phyloP scores from a whole-genome alignment of 2,888 invertebrate genomes.

The Protophormia terraenovae region DNA sequence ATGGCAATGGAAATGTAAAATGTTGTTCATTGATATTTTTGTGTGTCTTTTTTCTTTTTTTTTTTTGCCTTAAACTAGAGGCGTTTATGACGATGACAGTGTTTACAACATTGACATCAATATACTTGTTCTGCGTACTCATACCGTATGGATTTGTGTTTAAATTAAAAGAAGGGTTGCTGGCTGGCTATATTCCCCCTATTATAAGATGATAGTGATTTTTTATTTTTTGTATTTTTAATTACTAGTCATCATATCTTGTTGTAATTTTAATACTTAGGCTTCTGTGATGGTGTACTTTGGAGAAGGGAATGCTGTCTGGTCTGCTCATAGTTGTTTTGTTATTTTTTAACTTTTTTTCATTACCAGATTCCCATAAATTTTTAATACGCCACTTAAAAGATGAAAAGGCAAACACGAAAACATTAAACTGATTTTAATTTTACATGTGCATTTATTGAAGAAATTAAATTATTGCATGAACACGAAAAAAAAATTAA shows the following conservation, averaged over 20 bases:
- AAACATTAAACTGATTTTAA: slow-evolving; percentile 48
- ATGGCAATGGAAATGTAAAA: slow-evolving; percentile 57
- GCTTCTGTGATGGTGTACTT: slow-evolving; percentile 39
- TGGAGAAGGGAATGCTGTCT: neutral
- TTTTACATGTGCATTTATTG: slow-evolving; percentile 41
- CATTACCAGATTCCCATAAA: slow-evolving; percentile 63
- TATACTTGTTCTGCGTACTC: slow-evolving; percentile 11
- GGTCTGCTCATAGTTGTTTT: neutral
- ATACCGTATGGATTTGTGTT: neutral
- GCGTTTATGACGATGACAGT: slow-evolving; percentile 62
- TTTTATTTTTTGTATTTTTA: slow-evolving; percentile 57
- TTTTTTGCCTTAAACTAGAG: slow-evolving; percentile 55
- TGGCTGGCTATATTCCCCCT: neutral
- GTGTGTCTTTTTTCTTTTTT: too few species aligned
- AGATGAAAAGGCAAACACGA: slow-evolving; percentile 37
- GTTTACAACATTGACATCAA: slow-evolving; percentile 61
- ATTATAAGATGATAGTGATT: slow-evolving; percentile 48
- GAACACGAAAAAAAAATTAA: neutral
- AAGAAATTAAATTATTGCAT: slow-evolving; percentile 28
- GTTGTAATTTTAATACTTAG: slow-evolving; percentile 52
- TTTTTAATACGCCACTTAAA: slow-evolving; percentile 65
- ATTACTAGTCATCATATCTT: slow-evolving; percentile 62
- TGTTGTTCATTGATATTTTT: slow-evolving; percentile 59
- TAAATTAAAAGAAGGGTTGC: slow-evolving; percentile 22
- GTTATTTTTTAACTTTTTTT: neutral